phyloP scores from a whole-genome alignment of 1,140 invertebrate genomes.

The Pseudomyrmex pallidus region DNA sequence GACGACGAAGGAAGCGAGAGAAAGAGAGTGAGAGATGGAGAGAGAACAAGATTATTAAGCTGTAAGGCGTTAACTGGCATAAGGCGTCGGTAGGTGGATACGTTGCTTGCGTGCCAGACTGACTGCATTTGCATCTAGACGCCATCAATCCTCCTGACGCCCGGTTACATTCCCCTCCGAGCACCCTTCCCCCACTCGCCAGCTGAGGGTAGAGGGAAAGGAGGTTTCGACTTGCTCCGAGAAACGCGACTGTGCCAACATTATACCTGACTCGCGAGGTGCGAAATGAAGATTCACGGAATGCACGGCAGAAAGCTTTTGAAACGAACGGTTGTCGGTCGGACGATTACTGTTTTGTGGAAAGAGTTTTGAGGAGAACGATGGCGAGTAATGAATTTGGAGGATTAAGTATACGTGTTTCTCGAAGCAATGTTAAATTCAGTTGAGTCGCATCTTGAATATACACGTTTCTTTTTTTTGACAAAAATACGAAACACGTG shows the following conservation, averaged over 20 bases:
- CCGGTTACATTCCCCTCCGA: slow-evolving; percentile 78
- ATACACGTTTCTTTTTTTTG: too few species aligned
- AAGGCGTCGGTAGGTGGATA: slow-evolving; percentile 85
- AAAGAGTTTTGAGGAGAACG: not conserved
- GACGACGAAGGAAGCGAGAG: slow-evolving; percentile 60
- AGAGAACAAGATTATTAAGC: slow-evolving; percentile 84
- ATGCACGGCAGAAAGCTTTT: not conserved
- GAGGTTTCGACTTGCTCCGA: slow-evolving; percentile 51
- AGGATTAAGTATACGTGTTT: too few species aligned
- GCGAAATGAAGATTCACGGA: slow-evolving; percentile 45
- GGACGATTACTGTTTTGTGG: slow-evolving; percentile 2
- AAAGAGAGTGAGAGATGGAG: slow-evolving; percentile 66
- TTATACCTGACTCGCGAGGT: slow-evolving; percentile 46
- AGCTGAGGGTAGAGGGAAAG: slow-evolving; percentile 28
- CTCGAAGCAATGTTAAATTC: not conserved
- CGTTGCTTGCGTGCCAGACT: slow-evolving; percentile 84
- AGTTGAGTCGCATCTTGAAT: not conserved
- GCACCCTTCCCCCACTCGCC: slow-evolving; percentile 54
- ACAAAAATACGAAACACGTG: not conserved
- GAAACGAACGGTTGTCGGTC: not conserved
- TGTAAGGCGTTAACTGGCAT: slow-evolving; percentile 86
- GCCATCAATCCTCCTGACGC: slow-evolving; percentile 86
- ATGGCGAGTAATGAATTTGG: not conserved
- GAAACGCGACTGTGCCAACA: slow-evolving; percentile 32
- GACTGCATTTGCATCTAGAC: slow-evolving; percentile 85